Conservation (phyloP, 2,113 vertebrate species). For the Propithecus coquereli region DNA sequence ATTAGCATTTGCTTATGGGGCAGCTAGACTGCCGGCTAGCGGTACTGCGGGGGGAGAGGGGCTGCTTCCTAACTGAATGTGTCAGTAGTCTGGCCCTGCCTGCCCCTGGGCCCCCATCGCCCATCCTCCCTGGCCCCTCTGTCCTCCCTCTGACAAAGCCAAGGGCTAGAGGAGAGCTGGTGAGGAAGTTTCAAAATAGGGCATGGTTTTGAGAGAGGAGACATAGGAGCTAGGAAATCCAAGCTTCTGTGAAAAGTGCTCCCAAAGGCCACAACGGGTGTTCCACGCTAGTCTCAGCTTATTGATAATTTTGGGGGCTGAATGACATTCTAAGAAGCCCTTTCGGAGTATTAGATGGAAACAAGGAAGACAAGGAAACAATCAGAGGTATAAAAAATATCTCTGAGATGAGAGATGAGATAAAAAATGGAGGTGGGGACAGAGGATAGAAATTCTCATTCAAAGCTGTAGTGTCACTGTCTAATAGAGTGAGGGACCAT, state of each 20-base stretch:
- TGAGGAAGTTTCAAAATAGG: background rate
- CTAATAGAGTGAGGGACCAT: background rate
- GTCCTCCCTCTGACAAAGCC: background rate
- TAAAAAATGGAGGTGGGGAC: background rate
- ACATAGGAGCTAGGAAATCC: background rate
- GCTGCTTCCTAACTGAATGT: no score
- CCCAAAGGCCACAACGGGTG: background rate
- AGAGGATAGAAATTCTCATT: background rate
- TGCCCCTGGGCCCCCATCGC: background rate
- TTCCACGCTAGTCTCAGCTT: background rate
- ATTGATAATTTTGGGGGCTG: background rate
- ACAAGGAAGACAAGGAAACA: background rate
- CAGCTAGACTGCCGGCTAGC: background rate
- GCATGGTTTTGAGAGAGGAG: background rate
- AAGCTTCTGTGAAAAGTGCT: background rate
- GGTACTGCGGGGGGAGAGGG: background rate
- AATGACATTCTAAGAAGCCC: background rate
- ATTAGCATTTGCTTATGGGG: background rate
- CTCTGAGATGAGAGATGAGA: background rate
- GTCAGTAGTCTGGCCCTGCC: background rate
- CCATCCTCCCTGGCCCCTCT: background rate
- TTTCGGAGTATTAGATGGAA: background rate
- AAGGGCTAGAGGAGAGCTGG: background rate
- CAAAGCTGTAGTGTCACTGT: background rate
- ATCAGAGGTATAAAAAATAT: conserved; percentile 52